Evolutionary conservation across 2,888 invertebrate genomes (phyloP), one percentile per base, ranked within the genome.

Genomic region (Pyrochroa serraticornis): DNA sequence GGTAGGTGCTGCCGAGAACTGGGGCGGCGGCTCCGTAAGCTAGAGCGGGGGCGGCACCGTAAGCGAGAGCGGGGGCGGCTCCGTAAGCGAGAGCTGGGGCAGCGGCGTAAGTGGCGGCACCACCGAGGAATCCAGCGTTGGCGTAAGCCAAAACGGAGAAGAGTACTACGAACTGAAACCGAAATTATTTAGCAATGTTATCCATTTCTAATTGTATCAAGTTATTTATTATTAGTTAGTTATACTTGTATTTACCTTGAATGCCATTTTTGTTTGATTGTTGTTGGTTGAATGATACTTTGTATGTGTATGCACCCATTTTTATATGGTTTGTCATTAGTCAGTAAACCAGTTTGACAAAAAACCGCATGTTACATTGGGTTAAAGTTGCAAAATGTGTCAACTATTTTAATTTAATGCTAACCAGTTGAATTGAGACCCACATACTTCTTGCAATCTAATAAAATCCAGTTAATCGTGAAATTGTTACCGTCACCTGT

Each of bases 101-200:
- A 12, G 37, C 37, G n/a, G 37, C 7, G n/a, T 37, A 37, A 14
- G 36, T 37, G 46, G 22, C 22, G 22, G 22, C 22, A 22, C 22
- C 42, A 8, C 62, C 61, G 41, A 69, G 60, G 45, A 59, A 44
- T 34, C 71, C 71, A 47, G 70, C 70, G 39, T 66, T 65, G 64
- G 67, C 70, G 5, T 48, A 57, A 42, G 71, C 71, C 67, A 71
- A 59, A 45, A 60, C 44, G 58, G 66, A 62, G 53, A 60, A 63
- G 22, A 68, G 48, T 34, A 64, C 64, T 54, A 64, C 61, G 42
- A 68, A 50, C 68, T 69, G 47, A 7, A 65, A 66, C 5, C 22
- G n/a, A 35, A 48, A 57, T 7, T 43, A 32, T n/a, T n/a, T n/a
- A n/a, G n/a, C n/a, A n/a, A n/a, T 34, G 9, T 30, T 12, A 48